Evolutionary conservation across 1,140 invertebrate genomes (phyloP).

Genomic region (Augochlora pura): DNA sequence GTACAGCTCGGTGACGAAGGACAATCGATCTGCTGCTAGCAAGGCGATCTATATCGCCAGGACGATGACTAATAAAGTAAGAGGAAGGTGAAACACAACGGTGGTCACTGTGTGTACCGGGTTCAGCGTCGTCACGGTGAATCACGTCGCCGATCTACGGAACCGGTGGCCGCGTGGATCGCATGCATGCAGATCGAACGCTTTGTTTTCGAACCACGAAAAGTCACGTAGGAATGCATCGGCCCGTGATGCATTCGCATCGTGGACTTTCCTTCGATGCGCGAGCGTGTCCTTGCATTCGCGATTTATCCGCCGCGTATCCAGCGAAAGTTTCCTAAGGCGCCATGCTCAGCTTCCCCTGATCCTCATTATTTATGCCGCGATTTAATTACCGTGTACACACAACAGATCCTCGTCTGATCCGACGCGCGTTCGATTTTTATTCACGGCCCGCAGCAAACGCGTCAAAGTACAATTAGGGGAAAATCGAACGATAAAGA

Average conservation of each 20-base stretch:
- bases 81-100: constrained; percentile 28
- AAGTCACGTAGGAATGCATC: constrained; percentile 49
- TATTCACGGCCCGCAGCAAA: too few relatives aligned
- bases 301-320: constrained; percentile 28
- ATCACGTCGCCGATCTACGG: constrained; percentile 43
- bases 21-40: not conserved
- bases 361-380: too few relatives aligned
- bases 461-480: too few relatives aligned
- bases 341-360: not conserved
- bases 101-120: not conserved
- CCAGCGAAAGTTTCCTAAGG: constrained; percentile 42
- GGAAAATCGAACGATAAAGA: too few relatives aligned
- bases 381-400: too few relatives aligned
- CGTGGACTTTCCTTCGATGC: constrained; percentile 33
- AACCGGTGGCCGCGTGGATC: constrained; percentile 18
- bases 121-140: constrained; percentile 41
- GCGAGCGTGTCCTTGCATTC: constrained; percentile 25
- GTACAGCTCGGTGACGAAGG: too few relatives aligned
- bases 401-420: too few relatives aligned
- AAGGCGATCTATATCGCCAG: constrained; percentile 12
- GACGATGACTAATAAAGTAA: constrained; percentile 43
- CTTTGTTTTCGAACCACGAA: constrained; percentile 49
- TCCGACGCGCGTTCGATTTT: too few relatives aligned
- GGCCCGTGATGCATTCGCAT: constrained; percentile 23
- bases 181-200: constrained; percentile 44